Base-by-base conservation (phyloP, 2,888 invertebrate species). In the Nymphalis urticae region DNA sequence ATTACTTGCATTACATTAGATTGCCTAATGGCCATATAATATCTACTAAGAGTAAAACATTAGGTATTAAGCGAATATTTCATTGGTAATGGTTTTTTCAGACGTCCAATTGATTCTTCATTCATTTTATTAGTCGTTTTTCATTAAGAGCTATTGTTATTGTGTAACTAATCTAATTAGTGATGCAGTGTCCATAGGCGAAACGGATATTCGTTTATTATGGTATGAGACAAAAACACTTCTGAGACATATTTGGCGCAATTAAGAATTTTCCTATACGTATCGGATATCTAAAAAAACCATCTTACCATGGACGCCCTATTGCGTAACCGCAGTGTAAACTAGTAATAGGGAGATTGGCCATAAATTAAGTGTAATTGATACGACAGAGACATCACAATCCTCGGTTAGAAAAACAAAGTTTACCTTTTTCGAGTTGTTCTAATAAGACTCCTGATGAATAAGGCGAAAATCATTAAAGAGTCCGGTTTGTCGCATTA, bases 381-480 rank as follows among this genome's bases (percentile, higher is more conserved):
- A 76, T 76, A 73, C 73, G 71, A 72, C 72, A 66, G 75, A 74
- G 75, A 75, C 72, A 73, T 76, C 72, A 71, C 73, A 66, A 68
- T 68, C 70, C n/a, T 36, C 32, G 60, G 47, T 42, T 50, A 64
- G 62, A 71, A 73, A 75, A 76, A 76, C 70, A 59, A 50, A 66
- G 69, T 72, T 69, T 72, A 63, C 68, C 74, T 70, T 68, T 74
- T 69, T 66, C 71, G 70, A 72, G 73, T 66, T 50, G 48, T 69
- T 71, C 72, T 75, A 74, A 76, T 76, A 74, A 73, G 75, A 72
- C 50, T 36, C 21, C 27, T 47, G 69, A 67, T 71, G 53, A 69
- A 75, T 75, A 77, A 73, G 75, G 75, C 58, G 61, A 72, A 73
- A 72, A 75, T 75, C 74, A 76, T 76, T 76, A 76, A 71, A 69